Evolutionary conservation across 1,140 invertebrate genomes (phyloP), one percentile per base, ranked within the genome.

Genomic region (Bombus pascuorum): DNA sequence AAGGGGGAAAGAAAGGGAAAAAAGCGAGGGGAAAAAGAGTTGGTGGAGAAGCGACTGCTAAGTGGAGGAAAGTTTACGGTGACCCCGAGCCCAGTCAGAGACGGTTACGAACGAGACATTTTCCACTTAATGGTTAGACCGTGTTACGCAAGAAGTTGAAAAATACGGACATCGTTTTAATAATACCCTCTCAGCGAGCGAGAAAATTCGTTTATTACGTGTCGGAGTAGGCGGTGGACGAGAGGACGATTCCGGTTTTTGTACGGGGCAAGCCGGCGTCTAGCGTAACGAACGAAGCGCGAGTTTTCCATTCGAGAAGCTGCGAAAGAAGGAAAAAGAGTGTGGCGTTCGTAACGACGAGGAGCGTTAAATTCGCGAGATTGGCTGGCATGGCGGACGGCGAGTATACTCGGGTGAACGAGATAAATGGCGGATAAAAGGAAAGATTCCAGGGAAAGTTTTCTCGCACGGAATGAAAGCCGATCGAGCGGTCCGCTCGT

Each of bases 391-490:
- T 22, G 39, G 59, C 72, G 44, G 44, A 87, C 65, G 66, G 62
- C 42, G 62, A 53, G 53, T 37, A 78, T 32, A 65, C 74, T 81
- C 65, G 9, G 65, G 10, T 65, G 76, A 79, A 80, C 71, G 78
- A 88, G 81, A 87, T 88, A 87, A 88, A 88, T 88, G 68, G 59
- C 34, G 39, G 62, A 73, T 79, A 87, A 87, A 87, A 66, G 70
- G 76, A 44, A 83, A 68, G 37, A 80, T 53, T 57, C 22, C 71
- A n/a, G 8, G 66, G 53, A 47, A 65, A 34, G 47, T 32, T 65
- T 59, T 44, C 18, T 32, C 28, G 34, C 71, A n/a, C n/a, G 53
- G 65, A 85, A 53, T 18, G 77, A 62, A 73, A 80, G 62, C 73
- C 71, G 72, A 76, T 79, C 81, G 37, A 18, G 47, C 47, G 6